Percentiles rank a stretch among this genome's conserved stretches.
Conservation (phyloP, 2,888 invertebrate genomes). For the Frankliniella intonsa region DNA sequence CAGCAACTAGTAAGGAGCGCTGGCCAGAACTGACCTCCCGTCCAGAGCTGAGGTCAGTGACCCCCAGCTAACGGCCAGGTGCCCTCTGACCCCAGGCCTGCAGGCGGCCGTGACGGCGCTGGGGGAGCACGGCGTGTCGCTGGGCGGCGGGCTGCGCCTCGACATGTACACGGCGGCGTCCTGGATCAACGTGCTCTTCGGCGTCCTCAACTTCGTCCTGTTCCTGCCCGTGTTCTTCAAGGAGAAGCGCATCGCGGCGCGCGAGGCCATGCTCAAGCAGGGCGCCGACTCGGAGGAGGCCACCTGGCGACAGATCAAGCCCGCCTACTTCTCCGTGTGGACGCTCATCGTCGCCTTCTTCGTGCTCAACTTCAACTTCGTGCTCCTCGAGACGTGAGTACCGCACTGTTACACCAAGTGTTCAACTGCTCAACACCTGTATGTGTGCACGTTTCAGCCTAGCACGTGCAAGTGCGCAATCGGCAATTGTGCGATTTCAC, state of each 20-base stretch:
- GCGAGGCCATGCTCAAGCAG: constrained; percentile 70
- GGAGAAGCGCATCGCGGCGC: constrained; percentile 70
- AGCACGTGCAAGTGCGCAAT: too few species aligned
- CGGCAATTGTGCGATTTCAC: too few species aligned
- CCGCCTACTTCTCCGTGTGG: constrained; percentile 72
- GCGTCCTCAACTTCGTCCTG: constrained; percentile 64
- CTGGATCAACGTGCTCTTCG: constrained; percentile 76
- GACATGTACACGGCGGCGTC: constrained; percentile 86
- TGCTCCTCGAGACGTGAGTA: constrained; percentile 73
- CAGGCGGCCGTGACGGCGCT: constrained; percentile 77
- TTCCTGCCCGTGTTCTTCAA: constrained; percentile 71
- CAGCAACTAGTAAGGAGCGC: too few species aligned
- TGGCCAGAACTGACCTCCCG: too few species aligned
- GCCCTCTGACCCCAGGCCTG: constrained; percentile 50
- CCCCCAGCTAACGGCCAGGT: not conserved
- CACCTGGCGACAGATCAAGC: constrained; percentile 64
- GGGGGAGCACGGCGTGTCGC: constrained; percentile 58
- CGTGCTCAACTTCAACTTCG: constrained; percentile 81
- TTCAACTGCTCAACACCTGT: too few species aligned
- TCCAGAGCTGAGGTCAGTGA: not conserved
- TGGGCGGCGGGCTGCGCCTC: constrained; percentile 55
- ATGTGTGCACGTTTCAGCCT: too few species aligned
- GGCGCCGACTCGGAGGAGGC: constrained; percentile 69
- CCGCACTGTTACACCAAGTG: too few species aligned
- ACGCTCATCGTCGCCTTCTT: constrained; percentile 75